Conservation (phyloP, 35 echinoderm and acorn worm species). For the Ptychodera flava region DNA sequence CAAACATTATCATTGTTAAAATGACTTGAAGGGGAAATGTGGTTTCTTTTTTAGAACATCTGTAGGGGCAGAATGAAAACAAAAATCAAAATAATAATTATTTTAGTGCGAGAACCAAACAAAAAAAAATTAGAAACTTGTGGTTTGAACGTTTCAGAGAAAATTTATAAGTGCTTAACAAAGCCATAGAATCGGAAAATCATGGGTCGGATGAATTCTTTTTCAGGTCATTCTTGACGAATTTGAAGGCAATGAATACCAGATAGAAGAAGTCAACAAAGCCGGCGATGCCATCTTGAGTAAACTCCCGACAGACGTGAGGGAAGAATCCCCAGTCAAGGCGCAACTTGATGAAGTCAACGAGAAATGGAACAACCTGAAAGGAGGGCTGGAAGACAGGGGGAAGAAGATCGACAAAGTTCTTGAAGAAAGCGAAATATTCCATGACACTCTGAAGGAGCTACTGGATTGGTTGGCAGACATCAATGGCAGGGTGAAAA, state of each 20-base stretch:
- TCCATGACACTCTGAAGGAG: slow-evolving; percentile 88
- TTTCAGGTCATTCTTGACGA: slow-evolving; percentile 93
- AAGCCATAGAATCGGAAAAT: too few species aligned
- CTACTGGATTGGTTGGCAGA: slow-evolving; percentile 83
- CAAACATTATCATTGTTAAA: too few species aligned
- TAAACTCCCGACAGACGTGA: slow-evolving; percentile 54
- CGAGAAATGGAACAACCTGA: slow-evolving; percentile 79
- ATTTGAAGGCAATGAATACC: slow-evolving; percentile 69
- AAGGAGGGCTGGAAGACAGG: slow-evolving; percentile 75
- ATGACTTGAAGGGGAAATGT: too few species aligned
- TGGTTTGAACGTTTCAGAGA: too few species aligned
- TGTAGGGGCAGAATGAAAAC: too few species aligned
- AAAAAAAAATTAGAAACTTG: too few species aligned
- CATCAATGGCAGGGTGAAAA: slow-evolving; percentile 62
- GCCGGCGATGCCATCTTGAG: slow-evolving; percentile 68
- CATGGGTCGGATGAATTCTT: too few species aligned
- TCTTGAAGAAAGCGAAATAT: slow-evolving; percentile 76
- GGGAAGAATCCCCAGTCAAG: slow-evolving; percentile 60
- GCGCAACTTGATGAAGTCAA: slow-evolving; percentile 70
- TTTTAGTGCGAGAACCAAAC: too few species aligned
- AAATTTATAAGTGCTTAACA: too few species aligned
- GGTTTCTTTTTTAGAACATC: too few species aligned
- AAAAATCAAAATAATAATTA: too few species aligned
- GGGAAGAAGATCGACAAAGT: slow-evolving; percentile 85
- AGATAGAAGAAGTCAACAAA: slow-evolving; percentile 85